Base-by-base conservation (phyloP, 2,888 invertebrate genomes). In the Seira musarum region DNA sequence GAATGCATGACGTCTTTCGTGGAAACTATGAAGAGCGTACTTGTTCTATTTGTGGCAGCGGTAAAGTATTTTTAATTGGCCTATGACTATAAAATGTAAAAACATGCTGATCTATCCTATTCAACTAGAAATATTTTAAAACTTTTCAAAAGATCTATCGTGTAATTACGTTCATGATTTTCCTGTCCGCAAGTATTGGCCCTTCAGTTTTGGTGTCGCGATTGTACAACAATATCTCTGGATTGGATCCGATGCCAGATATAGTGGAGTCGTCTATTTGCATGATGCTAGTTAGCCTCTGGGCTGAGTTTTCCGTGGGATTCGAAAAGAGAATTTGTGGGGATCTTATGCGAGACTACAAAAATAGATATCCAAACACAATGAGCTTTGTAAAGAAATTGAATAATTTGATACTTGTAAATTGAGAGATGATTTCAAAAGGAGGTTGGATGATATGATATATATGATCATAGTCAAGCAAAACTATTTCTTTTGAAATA, bases 231-330 rank as follows among this genome's bases (percentile, higher is more conserved):
- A 35, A 65, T n/a, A 21, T 53, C 22, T 72, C 79, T 8, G 73
- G 68, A 17, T 35, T 67, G 5, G 79, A 72, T 5, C 35, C 64
- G 0, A 35, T 72, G 25, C 64, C 73, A n/a, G 63, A 72, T 15
- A 64, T 70, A 2, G 60, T 74, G n/a, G 64, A 80, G 17, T 46
- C 80, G 30, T 63, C 65, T 3, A 73, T 80, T 46, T 69, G 65
- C 49, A 73, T 80, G 74, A 25, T 74, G 35, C 63, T 80, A 8
- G 17, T 80, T 22, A 73, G 80, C 21, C 65, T 53, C 64, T 80
- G 80, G 80, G 80, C 69, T 6, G 80, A 74, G 35, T 73, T 74
- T n/a, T 74, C 74, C 6, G 19, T 80, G 19, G 65, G 57, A n/a
- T 2, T 69, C 0, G 80, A 80, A 17, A 57, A 25, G 17, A 17